These are phyloP conservation scores for Channa argus DNA, from an alignment of 2,113 vertebrate species.

Conservation along the genomic window DNA sequence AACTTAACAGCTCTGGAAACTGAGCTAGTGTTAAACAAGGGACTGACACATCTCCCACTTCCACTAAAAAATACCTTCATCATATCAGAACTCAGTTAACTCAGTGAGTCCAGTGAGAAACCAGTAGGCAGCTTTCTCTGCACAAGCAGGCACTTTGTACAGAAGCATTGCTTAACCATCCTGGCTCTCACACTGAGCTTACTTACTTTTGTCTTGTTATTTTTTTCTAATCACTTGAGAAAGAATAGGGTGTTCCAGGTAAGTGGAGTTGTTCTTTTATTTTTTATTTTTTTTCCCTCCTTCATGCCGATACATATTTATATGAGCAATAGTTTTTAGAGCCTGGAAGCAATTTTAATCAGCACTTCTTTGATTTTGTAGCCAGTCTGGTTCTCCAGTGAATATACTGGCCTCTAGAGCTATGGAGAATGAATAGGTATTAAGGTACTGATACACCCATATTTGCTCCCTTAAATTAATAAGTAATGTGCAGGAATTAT, in stretches of 20 bases:
- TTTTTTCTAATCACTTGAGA: constrained; percentile 48
- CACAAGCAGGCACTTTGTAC: constrained; percentile 15
- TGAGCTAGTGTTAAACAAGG: constrained; percentile 45
- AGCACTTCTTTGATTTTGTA: not conserved
- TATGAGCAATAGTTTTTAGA: not conserved
- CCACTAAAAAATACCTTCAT: constrained; percentile 70
- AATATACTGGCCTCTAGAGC: too few species aligned
- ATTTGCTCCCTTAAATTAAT: not conserved
- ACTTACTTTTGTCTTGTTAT: constrained; percentile 26
- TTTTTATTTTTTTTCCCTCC: constrained; percentile 29
- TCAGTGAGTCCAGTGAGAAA: constrained; percentile 20
- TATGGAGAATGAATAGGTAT: too few species aligned
- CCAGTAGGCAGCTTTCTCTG: constrained; percentile 16
- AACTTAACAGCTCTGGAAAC: too few species aligned
- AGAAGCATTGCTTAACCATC: not conserved
- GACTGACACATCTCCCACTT: too few species aligned
- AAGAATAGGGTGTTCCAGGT: constrained; percentile 65
- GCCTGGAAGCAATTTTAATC: not conserved
- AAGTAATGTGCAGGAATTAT: too few species aligned
- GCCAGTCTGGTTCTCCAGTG: not conserved
- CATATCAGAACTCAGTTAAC: constrained; percentile 33
- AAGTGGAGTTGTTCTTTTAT: constrained; percentile 56
- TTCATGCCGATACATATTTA: constrained; percentile 25
- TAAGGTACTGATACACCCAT: too few species aligned
- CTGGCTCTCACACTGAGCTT: constrained; percentile 30